Conservation (phyloP, 2,113 vertebrate genomes). For the Callocephalon fimbriatum region DNA sequence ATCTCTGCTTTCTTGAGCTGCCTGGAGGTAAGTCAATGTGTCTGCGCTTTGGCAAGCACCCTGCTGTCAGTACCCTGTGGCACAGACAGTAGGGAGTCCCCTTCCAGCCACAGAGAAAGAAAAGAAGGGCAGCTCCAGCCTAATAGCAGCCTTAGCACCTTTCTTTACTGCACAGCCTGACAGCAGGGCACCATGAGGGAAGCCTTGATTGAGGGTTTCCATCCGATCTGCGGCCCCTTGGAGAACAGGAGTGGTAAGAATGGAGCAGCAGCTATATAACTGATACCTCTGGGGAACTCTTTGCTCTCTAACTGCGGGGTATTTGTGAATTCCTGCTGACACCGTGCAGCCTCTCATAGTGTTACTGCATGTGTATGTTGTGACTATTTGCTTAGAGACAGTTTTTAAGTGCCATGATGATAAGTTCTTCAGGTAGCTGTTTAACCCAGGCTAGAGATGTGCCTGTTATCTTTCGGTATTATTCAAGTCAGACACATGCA, state of each 20-base stretch:
- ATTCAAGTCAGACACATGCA: background rate
- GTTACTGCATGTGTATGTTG: accelerated
- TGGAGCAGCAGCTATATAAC: background rate
- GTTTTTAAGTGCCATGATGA: background rate
- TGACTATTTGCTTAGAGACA: background rate
- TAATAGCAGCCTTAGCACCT: background rate
- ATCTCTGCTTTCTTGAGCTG: background rate
- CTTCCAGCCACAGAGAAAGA: background rate
- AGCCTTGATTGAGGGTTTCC: background rate
- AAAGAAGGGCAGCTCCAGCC: background rate
- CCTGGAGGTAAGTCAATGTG: background rate
- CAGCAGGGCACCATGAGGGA: background rate
- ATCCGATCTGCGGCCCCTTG: background rate
- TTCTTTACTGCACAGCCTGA: background rate
- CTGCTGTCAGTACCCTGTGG: accelerated
- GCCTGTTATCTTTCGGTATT: background rate
- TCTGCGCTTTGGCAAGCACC: background rate
- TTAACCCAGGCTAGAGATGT: background rate
- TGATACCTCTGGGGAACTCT: background rate
- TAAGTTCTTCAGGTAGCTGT: background rate
- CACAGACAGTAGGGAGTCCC: background rate
- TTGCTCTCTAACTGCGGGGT: background rate
- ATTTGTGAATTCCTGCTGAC: background rate
- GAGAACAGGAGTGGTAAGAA: background rate
- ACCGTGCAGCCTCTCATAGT: accelerated